Conservation (phyloP, 2,113 vertebrate genomes). For the Cynocephalus volans region DNA sequence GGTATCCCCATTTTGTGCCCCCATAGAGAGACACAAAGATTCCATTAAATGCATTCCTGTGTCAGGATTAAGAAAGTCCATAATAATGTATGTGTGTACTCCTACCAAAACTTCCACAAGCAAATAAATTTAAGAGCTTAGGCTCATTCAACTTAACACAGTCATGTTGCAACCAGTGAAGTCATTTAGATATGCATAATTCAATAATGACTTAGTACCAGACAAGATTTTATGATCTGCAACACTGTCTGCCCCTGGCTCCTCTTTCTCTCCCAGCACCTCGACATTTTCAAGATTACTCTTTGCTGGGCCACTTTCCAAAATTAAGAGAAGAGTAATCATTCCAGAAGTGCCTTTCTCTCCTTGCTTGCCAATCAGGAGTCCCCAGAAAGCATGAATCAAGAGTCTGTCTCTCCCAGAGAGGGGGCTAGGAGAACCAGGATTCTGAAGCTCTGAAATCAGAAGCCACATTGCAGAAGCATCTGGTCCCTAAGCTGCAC, state of each 20-base stretch:
- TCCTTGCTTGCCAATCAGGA: slow-evolving; percentile 41
- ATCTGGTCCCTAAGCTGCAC: neutral
- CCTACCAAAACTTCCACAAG: slow-evolving; percentile 22
- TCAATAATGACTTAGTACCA: neutral
- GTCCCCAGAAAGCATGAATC: slow-evolving; percentile 5
- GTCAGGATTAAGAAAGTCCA: neutral
- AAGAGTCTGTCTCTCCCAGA: neutral
- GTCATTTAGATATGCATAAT: slow-evolving; percentile 62
- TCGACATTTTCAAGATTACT: slow-evolving; percentile 54
- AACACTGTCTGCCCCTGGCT: slow-evolving; percentile 6
- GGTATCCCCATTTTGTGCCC: neutral
- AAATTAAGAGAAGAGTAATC: slow-evolving; percentile 65
- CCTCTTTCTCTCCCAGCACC: neutral
- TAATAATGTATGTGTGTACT: neutral
- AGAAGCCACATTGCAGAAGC: neutral
- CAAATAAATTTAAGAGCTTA: neutral
- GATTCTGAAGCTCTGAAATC: neutral
- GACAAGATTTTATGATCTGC: neutral
- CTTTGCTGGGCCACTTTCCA: slow-evolving; percentile 61
- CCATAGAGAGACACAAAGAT: neutral
- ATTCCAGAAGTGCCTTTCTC: slow-evolving; percentile 20
- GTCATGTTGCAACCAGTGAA: neutral
- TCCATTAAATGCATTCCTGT: neutral
- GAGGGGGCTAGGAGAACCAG: neutral
- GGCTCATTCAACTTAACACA: slow-evolving; percentile 48